A percentile compares a stretch with the other conserved stretches of the same genome.
Evolutionary conservation across 2,888 invertebrate genomes (phyloP).

Genomic region (Drosophila sordidula): DNA sequence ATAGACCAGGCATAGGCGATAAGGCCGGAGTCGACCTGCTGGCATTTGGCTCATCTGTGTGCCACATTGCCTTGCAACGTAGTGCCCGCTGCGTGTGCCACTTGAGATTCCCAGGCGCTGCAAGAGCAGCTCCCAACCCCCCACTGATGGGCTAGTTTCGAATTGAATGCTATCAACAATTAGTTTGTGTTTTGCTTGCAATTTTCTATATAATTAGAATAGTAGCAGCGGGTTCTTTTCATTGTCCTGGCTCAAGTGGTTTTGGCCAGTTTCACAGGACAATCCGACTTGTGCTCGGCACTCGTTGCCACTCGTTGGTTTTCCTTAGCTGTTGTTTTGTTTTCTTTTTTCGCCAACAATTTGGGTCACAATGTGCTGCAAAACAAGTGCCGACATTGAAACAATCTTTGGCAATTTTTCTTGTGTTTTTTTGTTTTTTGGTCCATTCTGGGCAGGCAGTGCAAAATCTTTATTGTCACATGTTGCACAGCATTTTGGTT

Average conservation of each 20-base stretch:
- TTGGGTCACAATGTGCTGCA: conserved; percentile 70
- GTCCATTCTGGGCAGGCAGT: conserved; percentile 51
- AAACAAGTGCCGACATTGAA: conserved; percentile 74
- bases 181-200: conserved; percentile 73
- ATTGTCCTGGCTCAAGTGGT: conserved; percentile 68
- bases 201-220: conserved; percentile 75
- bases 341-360: conserved; percentile 61
- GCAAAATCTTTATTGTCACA: conserved; percentile 73
- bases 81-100: conserved; percentile 48
- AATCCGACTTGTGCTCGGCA: conserved; percentile 44
- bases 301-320: conserved; percentile 50
- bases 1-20: conserved; percentile 27
- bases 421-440: no score
- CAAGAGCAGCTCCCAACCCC: conserved; percentile 31
- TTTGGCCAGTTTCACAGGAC: conserved; percentile 30
- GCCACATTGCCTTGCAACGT: conserved; percentile 62
- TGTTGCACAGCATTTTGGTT: conserved; percentile 73
- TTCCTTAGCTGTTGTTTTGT: conserved; percentile 35
- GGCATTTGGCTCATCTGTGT: conserved; percentile 65
- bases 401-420: conserved; percentile 47
- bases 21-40: conserved; percentile 43
- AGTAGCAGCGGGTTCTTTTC: conserved; percentile 50
- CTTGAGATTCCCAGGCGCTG: conserved; percentile 71
- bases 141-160: conserved; percentile 12
- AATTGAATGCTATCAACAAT: conserved; percentile 58